Base-by-base conservation (phyloP, 2,888 invertebrate genomes). In the Dusona sp. region DNA sequence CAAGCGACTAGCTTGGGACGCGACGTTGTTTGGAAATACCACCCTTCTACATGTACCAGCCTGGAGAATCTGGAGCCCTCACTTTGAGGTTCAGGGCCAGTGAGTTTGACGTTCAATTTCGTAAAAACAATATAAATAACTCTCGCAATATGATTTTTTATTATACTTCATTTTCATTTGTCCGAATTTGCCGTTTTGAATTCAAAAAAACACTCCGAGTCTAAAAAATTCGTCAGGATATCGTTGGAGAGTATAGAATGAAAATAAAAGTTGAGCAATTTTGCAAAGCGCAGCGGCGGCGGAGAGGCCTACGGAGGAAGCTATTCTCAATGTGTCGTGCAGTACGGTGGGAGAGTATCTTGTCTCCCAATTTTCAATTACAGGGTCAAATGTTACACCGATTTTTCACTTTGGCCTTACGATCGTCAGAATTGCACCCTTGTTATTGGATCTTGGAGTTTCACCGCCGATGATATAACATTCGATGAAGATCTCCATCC, bases 371-470 rank as follows among this genome's bases (percentile, higher is more conserved):
- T 25, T 42, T 2, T 67, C 19, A 42, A 7, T 13, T 74, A 96
- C 89, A 94, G 95, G 0, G 95, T 95, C 0, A 93, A 95, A 16
- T 97, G 97, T 89, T 93, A 95, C 51, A 94, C 96, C 0, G 94
- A 96, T 83, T 93, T 96, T 36, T 94, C 94, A 1, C 94, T 95
- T 88, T 97, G 96, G 96, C 97, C 97, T 0, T 96, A 95, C 89
- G 97, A 97, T 90, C 89, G 90, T 19, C 96, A 97, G 92, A 96
- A 95, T 87, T 97, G 97, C 91, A 94, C 95, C 0, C 86, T 97
- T 38, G 94, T 95, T 57, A 95, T 97, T 81, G 96, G 96, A 3
- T 96, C 96, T 0, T 97, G 96, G 97, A 95, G 96, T 91, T 95
- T 96, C 89, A 95, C 95, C 19, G 96, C 95, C 0, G 96, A 96